phyloP scores from a whole-genome alignment of 2,797 vertebrate genomes.

The Astyanax mexicanus region DNA sequence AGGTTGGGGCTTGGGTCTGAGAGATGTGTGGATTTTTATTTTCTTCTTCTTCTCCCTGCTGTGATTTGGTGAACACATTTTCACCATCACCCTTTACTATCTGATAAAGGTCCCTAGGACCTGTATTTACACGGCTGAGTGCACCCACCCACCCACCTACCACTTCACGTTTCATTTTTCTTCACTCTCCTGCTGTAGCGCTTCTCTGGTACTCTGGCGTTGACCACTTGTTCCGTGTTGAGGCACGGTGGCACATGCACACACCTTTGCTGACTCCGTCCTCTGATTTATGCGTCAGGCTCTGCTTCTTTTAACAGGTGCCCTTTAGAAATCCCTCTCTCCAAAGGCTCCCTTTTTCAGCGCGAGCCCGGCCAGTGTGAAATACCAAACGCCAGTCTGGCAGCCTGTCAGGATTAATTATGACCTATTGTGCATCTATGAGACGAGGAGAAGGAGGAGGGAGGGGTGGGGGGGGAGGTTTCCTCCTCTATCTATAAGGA shows the following conservation, averaged over 20 bases:
- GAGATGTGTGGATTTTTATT: too few relatives aligned
- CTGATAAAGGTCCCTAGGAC: not conserved
- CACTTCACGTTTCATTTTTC: not conserved
- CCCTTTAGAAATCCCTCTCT: constrained; percentile 41
- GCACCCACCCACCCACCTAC: too few relatives aligned
- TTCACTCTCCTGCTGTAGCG: not conserved
- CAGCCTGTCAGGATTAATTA: constrained; percentile 57
- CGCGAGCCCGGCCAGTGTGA: constrained; percentile 28
- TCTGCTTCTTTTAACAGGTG: constrained; percentile 39
- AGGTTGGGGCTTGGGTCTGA: too few relatives aligned
- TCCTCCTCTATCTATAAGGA: not conserved
- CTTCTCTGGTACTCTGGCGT: not conserved
- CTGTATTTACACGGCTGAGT: not conserved
- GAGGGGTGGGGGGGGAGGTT: not conserved
- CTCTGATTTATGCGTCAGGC: constrained; percentile 33
- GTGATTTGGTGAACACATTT: not conserved
- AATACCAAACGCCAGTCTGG: constrained; percentile 56
- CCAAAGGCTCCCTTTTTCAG: constrained; percentile 33
- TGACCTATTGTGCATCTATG: constrained; percentile 16
- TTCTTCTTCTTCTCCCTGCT: too few relatives aligned
- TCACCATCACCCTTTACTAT: not conserved
- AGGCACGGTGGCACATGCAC: not conserved
- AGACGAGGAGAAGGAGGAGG: not conserved
- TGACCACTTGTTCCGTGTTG: constrained; percentile 24
- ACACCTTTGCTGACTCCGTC: constrained; percentile 10